Evolutionary conservation across 2,888 invertebrate species (phyloP), one percentile per base, ranked within the genome.

Genomic region (Leptinotarsa rubiginosa): DNA sequence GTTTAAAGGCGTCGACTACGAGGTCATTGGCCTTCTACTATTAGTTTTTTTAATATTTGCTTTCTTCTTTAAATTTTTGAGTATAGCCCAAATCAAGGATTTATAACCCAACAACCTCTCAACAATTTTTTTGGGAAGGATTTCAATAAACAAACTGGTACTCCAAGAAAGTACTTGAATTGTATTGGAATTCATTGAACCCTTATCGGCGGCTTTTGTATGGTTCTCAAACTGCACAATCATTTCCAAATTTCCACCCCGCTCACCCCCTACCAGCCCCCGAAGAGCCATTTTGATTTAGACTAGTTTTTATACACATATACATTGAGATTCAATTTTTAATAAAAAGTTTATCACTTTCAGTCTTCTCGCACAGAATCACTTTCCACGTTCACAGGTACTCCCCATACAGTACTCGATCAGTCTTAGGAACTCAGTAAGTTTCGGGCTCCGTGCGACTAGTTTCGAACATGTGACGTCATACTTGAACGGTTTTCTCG

Each of bases 391-490:
- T 68, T 15, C 41, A 69, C 49, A 64, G 54, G 70, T 69, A 67
- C 67, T 76, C 73, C 74, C 73, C 78, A 74, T 31, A 41, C 41
- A 50, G 52, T 65, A 47, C 72, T 76, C 76, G 78, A 78, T 77
- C 78, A 81, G 85, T 85, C 87, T 86, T 87, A 88, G 88, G 87
- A 87, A 88, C 87, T 87, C 83, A 83, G 88, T 84, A 83, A 82
- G 82, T 83, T 81, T 85, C 81, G 81, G 80, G 87, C 87, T 90
- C 89, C 88, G 84, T 85, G 83, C 89, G 89, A 87, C 90, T 89
- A 80, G 89, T 86, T 83, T 90, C 90, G 86, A 91, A 88, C 88
- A 90, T 90, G 86, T 91, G 91, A 88, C 91, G 92, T 92, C 92
- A 92, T 90, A 92, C 92, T 78, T 92, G 90, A 78, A 92, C 91